Conservation (phyloP, 2,888 invertebrate genomes). For the Masnerella sp. region DNA sequence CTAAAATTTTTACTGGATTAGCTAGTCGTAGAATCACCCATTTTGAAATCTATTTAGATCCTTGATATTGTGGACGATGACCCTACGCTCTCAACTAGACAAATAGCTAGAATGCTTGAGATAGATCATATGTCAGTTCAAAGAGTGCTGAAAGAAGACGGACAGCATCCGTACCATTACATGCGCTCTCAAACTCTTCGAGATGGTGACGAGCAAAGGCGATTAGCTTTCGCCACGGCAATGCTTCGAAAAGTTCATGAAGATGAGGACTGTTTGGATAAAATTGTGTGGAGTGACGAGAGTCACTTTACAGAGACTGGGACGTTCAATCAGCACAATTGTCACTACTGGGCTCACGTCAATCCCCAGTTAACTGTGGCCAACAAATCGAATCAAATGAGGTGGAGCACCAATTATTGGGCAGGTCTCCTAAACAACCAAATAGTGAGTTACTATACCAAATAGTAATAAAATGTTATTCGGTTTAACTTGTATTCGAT, state of each 20-base stretch:
- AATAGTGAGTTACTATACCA: constrained; percentile 2
- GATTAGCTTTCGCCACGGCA: not conserved
- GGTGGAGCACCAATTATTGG: constrained; percentile 25
- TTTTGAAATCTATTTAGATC: no score
- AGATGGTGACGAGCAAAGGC: not conserved
- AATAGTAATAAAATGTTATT: not conserved
- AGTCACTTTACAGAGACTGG: constrained; percentile 25
- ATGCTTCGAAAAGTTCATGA: constrained; percentile 2
- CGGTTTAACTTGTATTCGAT: no score
- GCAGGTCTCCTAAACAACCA: constrained; percentile 14
- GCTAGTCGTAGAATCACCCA: not conserved
- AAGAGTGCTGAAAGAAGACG: constrained; percentile 1
- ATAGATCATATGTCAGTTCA: constrained; percentile 2
- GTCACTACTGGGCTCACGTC: constrained; percentile 15
- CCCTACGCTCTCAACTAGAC: constrained; percentile 8
- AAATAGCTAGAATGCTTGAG: not conserved
- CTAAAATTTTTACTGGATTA: no score
- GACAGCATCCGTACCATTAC: constrained; percentile 8
- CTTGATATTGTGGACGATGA: not conserved
- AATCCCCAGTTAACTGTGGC: constrained; percentile 11
- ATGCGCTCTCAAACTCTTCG: constrained; percentile 3
- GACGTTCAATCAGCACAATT: constrained; percentile 17
- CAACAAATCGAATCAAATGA: not conserved
- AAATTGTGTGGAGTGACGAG: constrained; percentile 13
- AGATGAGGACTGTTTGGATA: not conserved